Base-by-base conservation (phyloP, 2,113 vertebrate genomes). In the Tachysurus fulvidraco region DNA sequence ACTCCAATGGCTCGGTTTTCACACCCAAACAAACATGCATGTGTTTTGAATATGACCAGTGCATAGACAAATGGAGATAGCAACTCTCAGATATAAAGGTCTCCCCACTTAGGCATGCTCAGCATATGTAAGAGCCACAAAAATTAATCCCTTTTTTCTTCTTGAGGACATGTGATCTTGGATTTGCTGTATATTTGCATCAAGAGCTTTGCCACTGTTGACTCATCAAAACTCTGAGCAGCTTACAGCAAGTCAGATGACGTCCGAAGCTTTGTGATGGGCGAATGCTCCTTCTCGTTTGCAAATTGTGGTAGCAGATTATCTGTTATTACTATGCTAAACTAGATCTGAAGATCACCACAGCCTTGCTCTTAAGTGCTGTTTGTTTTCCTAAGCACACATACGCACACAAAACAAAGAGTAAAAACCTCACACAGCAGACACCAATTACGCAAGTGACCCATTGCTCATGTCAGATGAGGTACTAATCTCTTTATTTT, bases 331-430 rank as follows among this genome's bases (percentile, higher is more conserved):
- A 16, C 36, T 60, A 14, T 41, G 28, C 14, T n/a, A 44, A 74
- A 65, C 62, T 36, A 36, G 36, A 60, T 67, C 55, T 81, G 65
- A 57, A 76, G 57, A 30, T 64, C 60, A 55, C 76, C 64, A 44
- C 36, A 54, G 69, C 36, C 36, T 79, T 44, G 55, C 71, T 55
- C 76, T 83, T 23, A 82, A 89, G 46, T 14, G 46, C 83, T 28
- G 90, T 85, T 87, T 89, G 85, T 90, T 88, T 91, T 90, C 84
- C n/a, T n/a, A n/a, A n/a, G n/a, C n/a, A 65, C 74, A 28, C 25
- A 54, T 50, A 83, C 44, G 44, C 36, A 46, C 44, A 76, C 71
- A 25, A 25, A 50, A 76, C 36, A 73, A 16, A 19, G 21, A 41
- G 30, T 59, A 59, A 80, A 36, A 80, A 41, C 55, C 55, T 59